Base-by-base conservation (phyloP, 2,888 invertebrate species). In the Hoplodrina ambigua region DNA sequence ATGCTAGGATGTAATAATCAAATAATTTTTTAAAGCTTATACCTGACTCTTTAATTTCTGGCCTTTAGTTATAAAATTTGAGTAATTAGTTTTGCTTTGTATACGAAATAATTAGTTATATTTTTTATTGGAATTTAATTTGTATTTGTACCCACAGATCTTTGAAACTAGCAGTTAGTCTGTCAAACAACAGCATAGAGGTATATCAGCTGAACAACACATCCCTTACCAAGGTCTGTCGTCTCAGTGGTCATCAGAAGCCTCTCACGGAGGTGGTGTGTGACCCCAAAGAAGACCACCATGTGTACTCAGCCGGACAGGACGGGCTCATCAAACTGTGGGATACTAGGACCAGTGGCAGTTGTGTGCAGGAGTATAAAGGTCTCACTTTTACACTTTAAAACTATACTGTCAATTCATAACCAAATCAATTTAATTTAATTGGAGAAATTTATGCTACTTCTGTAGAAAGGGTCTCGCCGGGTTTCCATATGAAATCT, bases 271-370 rank as follows among this genome's bases (percentile, higher is more conserved):
- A 97, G 63, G 92, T 97, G 11, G 96, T 96, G 78, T 97, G 97
- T 86, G 96, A 96, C 85, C 95, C 95, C 0, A 93, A 91, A 20
- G 96, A 97, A 63, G 96, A 96, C 62, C 92, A 97, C 86, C 90
- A 97, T 56, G 81, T 97, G 30, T 97, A 97, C 85, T 96, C 96
- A 0, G 95, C 96, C 0, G 96, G 96, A 0, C 90, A 92, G 55
- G 96, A 97, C 87, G 97, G 97, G 0, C 80, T 89, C 30, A 92
- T 97, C 44, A 96, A 96, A 83, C 87, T 97, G 62, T 97, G 97
- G 96, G 97, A 98, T 88, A 93, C 97, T 2, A 92, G 97, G 85
- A 91, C 93, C 0, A 94, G 96, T 67, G 96, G 92, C 0, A 86
- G 73, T 59, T 92, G 91, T 86, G 92, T 89, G 2, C 92, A 91